A percentile compares a stretch with the other conserved stretches of the same genome.
Conservation (phyloP, 2,888 invertebrate species). For the Protonemura montana region DNA sequence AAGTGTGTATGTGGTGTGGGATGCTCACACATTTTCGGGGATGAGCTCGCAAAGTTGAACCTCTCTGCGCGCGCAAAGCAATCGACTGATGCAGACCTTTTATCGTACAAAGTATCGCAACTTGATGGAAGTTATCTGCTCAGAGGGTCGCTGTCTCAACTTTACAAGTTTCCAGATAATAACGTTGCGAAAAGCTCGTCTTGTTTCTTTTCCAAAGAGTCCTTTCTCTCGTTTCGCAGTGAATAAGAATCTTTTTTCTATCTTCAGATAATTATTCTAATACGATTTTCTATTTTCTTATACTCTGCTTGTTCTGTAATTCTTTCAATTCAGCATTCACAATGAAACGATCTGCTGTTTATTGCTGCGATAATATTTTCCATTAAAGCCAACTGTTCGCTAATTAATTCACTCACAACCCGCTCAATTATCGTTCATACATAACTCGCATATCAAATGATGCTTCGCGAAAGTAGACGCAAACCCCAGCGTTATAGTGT, state of each 20-base stretch:
- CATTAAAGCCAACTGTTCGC: background rate
- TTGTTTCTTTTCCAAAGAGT: too few species aligned
- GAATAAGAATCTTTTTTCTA: too few species aligned
- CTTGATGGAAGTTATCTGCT: background rate
- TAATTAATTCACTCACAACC: background rate
- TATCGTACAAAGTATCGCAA: background rate
- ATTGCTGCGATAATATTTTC: background rate
- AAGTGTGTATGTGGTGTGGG: background rate
- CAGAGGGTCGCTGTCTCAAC: background rate
- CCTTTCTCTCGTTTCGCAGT: too few species aligned
- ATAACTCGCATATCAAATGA: background rate
- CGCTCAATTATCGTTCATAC: background rate
- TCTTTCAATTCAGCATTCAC: background rate
- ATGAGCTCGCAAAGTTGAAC: background rate
- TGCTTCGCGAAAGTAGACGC: background rate
- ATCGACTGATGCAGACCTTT: background rate
- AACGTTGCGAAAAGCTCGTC: too few species aligned
- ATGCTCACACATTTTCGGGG: background rate
- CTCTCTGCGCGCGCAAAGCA: background rate
- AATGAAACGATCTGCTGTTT: background rate
- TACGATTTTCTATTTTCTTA: background rate
- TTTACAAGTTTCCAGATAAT: background rate
- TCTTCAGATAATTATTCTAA: too few species aligned
- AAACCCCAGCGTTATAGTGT: background rate
- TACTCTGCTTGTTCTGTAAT: background rate